Percentiles rank a stretch among this genome's conserved stretches.
These are phyloP conservation scores for Sarcoramphus papa DNA, from an alignment of 2,797 vertebrate genomes.

Conservation along the genomic window DNA sequence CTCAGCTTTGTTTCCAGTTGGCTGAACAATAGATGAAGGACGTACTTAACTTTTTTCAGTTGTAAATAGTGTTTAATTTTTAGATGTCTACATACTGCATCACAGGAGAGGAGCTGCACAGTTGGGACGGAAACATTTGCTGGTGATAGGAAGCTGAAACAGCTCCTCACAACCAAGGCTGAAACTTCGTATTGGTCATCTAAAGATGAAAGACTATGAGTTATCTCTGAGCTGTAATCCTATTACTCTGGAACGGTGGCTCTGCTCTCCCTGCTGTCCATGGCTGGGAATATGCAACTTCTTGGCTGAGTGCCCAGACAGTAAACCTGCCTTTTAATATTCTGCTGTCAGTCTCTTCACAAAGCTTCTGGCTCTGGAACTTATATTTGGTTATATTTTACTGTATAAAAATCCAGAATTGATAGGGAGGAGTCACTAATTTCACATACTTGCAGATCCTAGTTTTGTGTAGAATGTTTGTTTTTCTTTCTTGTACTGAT, in stretches of 20 bases:
- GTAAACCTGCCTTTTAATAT: constrained; percentile 29
- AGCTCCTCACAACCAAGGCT: background rate
- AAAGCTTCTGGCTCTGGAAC: background rate
- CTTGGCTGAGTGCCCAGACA: constrained; percentile 25
- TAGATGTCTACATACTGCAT: background rate
- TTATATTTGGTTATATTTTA: background rate
- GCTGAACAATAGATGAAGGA: background rate
- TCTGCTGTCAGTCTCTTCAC: background rate
- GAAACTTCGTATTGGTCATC: constrained; percentile 25
- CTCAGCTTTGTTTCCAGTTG: background rate
- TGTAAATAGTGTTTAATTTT: background rate
- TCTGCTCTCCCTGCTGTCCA: constrained; percentile 26
- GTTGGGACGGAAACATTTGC: background rate
- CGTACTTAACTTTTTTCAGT: background rate
- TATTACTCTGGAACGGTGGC: background rate
- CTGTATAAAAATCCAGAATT: background rate
- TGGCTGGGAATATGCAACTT: background rate
- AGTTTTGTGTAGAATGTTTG: background rate
- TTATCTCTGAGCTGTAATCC: constrained; percentile 51
- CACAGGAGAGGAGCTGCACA: background rate
- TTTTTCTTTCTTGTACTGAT: background rate
- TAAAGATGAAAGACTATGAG: constrained; percentile 23
- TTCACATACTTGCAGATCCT: background rate
- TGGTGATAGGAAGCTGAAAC: background rate
- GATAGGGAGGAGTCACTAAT: background rate